Percentiles rank a stretch among this genome's conserved stretches.
Evolutionary conservation across 2,797 vertebrate species (phyloP).

Genomic region (Poeciliopsis paucimaculata): DNA sequence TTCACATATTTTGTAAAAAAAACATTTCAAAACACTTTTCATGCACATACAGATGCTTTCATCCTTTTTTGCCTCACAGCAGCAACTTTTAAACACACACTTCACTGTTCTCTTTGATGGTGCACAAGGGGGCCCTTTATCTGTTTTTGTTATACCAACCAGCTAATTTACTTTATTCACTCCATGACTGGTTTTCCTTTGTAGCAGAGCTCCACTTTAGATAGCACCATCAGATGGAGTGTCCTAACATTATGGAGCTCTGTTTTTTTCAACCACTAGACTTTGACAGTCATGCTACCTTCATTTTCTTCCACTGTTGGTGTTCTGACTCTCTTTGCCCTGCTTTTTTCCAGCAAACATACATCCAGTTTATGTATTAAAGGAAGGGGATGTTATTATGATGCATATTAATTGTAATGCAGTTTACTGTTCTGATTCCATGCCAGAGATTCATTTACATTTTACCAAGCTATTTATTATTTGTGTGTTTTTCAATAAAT

Average conservation of each 20-base stretch:
- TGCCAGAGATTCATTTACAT: constrained; percentile 70
- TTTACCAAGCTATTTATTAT: constrained; percentile 70
- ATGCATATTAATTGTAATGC: constrained; percentile 73
- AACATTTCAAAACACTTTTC: constrained; percentile 25
- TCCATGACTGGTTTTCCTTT: constrained; percentile 63
- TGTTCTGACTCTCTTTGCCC: constrained; percentile 45
- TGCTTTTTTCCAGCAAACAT: constrained; percentile 62
- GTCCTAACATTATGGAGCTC: constrained; percentile 67
- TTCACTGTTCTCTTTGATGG: constrained; percentile 62
- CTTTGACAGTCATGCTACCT: constrained; percentile 55
- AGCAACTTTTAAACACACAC: constrained; percentile 60
- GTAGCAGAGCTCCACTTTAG: constrained; percentile 67
- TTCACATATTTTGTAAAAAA: constrained; percentile 16
- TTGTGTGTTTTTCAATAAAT: constrained; percentile 67
- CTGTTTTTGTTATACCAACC: constrained; percentile 62
- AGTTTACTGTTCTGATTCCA: constrained; percentile 66
- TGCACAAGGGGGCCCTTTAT: constrained; percentile 68
- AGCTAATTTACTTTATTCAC: constrained; percentile 64
- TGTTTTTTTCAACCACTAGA: constrained; percentile 72
- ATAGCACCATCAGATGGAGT: constrained; percentile 67
- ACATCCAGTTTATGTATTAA: constrained; percentile 69
- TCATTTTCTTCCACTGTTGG: constrained; percentile 31
- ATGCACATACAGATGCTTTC: constrained; percentile 40
- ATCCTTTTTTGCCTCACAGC: constrained; percentile 48
- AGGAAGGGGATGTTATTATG: constrained; percentile 62